Percentiles rank a stretch among this genome's conserved stretches.
Evolutionary conservation across 2,113 vertebrate genomes (phyloP).

Genomic region (Phyllopteryx taeniolatus): DNA sequence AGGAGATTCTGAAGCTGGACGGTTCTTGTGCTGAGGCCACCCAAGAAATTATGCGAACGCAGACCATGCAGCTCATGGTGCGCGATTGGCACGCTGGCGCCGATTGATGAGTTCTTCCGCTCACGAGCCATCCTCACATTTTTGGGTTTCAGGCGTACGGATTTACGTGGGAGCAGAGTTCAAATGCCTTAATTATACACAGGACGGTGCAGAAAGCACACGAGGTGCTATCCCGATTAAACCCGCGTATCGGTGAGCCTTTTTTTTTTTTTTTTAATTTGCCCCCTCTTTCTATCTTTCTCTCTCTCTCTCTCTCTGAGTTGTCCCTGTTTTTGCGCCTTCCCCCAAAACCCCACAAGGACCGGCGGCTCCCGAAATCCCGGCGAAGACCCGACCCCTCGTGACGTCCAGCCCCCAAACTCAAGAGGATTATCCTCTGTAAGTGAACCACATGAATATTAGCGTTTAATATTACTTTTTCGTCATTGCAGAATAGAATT

Average conservation of each 20-base stretch:
- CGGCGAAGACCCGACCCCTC: background rate
- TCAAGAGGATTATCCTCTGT: background rate
- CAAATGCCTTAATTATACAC: slow-evolving; percentile 68
- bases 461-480: background rate
- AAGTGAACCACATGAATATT: background rate
- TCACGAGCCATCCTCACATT: background rate
- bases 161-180: slow-evolving; percentile 62
- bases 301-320: too few relatives aligned
- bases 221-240: slow-evolving; percentile 45
- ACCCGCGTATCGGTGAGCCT: slow-evolving; percentile 35
- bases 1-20: slow-evolving; percentile 64
- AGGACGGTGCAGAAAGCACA: slow-evolving; percentile 53
- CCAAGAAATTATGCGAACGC: slow-evolving; percentile 68
- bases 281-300: too few relatives aligned
- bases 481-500: too few relatives aligned
- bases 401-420: background rate
- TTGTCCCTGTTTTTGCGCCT: background rate
- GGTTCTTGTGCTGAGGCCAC: slow-evolving; percentile 55
- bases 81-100: slow-evolving; percentile 2
- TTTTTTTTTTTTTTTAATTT: too few relatives aligned
- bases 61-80: slow-evolving; percentile 62
- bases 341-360: background rate
- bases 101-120: background rate
- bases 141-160: slow-evolving; percentile 53
- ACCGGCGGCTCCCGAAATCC: background rate